phyloP scores from a whole-genome alignment of 2,113 vertebrate species.

The Pristiophorus japonicus region DNA sequence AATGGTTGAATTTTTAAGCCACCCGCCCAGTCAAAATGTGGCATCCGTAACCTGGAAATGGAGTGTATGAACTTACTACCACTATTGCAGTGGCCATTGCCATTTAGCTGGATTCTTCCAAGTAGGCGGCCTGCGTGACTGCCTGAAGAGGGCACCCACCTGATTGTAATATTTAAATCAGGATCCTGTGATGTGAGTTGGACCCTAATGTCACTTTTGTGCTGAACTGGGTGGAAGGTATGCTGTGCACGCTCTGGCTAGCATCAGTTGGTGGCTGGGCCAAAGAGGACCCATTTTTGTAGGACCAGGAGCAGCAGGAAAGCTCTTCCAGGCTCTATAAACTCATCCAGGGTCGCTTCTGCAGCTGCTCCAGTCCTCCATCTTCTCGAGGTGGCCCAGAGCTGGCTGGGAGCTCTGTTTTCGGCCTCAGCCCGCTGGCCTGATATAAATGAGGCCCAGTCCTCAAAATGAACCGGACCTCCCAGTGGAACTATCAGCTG shows the following conservation, averaged over 20 bases:
- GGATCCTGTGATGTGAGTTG: not conserved
- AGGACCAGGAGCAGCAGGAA: not conserved
- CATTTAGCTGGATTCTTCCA: not conserved
- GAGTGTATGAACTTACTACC: not conserved
- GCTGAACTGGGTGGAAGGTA: not conserved
- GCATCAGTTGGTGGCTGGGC: not conserved
- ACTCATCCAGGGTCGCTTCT: not conserved
- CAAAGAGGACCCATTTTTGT: not conserved
- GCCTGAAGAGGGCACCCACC: not conserved
- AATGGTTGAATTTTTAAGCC: not conserved
- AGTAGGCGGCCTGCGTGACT: not conserved
- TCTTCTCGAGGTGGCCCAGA: not conserved
- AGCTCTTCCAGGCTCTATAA: not conserved
- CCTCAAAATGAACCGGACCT: not conserved
- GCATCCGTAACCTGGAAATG: not conserved
- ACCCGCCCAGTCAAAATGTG: not conserved
- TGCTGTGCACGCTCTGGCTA: not conserved
- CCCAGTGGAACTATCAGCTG: not conserved
- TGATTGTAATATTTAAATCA: not conserved
- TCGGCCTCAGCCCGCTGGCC: not conserved
- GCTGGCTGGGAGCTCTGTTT: not conserved
- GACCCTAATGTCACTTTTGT: not conserved
- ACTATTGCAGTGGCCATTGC: no score
- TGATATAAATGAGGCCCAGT: not conserved
- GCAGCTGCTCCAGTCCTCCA: no score